Evolutionary conservation across 1,140 invertebrate genomes (phyloP).

Genomic region (Laodelphax striatellus): DNA sequence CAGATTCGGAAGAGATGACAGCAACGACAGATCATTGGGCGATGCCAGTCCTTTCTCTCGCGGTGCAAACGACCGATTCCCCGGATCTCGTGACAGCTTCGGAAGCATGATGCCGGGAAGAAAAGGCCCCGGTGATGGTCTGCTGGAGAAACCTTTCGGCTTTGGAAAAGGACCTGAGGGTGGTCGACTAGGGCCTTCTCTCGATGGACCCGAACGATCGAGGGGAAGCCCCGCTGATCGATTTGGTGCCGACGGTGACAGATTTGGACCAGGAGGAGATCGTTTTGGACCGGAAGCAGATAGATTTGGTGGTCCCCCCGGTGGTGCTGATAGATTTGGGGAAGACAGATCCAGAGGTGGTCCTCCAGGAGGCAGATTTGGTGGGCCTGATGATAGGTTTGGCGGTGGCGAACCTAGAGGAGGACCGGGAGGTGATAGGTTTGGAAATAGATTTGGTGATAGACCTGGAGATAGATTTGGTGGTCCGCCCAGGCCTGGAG

Average conservation of each 20-base stretch:
- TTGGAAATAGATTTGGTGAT: background rate
- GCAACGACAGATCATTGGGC: background rate
- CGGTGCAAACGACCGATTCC: background rate
- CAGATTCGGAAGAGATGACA: background rate
- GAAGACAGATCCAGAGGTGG: background rate
- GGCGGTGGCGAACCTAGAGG: background rate
- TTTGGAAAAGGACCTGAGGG: background rate
- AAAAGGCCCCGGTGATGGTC: background rate
- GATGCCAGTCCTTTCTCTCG: background rate
- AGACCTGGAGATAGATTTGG: background rate
- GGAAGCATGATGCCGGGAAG: background rate
- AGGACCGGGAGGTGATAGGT: background rate
- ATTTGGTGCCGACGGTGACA: background rate
- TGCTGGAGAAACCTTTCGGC: background rate
- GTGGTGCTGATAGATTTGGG: background rate
- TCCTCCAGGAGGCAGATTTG: slow-evolving; percentile 3
- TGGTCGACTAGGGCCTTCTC: background rate
- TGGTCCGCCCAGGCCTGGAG: background rate
- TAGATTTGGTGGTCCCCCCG: background rate
- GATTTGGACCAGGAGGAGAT: slow-evolving; percentile 3
- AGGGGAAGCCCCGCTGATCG: background rate
- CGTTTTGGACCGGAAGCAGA: background rate
- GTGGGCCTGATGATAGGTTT: background rate
- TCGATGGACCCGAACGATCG: background rate
- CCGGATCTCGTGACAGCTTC: background rate